Evolutionary conservation across 2,113 vertebrate genomes (phyloP).

Genomic region (Atlantisia rogersi): DNA sequence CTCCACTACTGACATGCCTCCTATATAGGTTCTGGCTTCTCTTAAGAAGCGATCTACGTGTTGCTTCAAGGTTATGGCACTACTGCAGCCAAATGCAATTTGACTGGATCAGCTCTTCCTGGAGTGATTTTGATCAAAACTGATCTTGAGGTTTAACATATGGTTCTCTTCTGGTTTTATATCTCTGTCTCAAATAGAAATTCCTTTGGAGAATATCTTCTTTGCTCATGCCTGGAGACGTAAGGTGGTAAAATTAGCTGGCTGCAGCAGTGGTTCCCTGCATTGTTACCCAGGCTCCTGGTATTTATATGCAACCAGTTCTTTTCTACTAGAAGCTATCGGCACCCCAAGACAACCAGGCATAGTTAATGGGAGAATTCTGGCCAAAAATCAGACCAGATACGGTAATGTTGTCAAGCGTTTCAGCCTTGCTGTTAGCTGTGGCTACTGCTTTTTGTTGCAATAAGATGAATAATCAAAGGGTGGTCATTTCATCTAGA

Average conservation of each 20-base stretch:
- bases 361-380: not conserved
- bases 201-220: not conserved
- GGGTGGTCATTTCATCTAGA: not conserved
- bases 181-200: not conserved
- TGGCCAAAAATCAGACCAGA: not conserved
- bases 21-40: not conserved
- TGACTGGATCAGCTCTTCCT: not conserved
- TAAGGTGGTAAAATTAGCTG: not conserved
- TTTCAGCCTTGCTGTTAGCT: not conserved
- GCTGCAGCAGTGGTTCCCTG: not conserved
- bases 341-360: not conserved
- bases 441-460: fast-evolving
- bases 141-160: not conserved
- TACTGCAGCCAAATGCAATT: not conserved
- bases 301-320: not conserved
- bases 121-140: not conserved
- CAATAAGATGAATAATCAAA: not conserved
- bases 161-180: not conserved
- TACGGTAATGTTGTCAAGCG: fast-evolving
- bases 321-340: not conserved
- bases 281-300: not conserved
- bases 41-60: not conserved
- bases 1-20: not conserved
- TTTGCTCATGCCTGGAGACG: not conserved
- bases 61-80: not conserved